These are phyloP conservation scores for Myrmecobius fasciatus DNA, from an alignment of 2,113 vertebrate species.

Conservation along the genomic window DNA sequence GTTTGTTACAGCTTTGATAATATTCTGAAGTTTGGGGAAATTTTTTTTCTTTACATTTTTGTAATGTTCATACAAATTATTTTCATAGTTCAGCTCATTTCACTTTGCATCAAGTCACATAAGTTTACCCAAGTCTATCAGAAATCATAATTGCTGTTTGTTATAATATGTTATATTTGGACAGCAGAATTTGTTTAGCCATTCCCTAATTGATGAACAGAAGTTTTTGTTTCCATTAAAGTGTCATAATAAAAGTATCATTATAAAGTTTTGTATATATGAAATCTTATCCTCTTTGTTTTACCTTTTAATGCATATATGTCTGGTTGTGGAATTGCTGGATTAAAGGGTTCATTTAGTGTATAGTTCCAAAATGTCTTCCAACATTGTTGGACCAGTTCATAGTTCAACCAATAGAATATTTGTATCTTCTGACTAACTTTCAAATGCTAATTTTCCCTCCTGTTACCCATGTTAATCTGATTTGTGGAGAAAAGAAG, in stretches of 20 bases:
- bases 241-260: background rate
- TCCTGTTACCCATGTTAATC: background rate
- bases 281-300: background rate
- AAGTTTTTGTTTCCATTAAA: background rate
- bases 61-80: background rate
- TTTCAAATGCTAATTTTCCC: background rate
- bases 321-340: background rate
- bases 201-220: background rate
- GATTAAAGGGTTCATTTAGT: background rate
- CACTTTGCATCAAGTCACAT: background rate
- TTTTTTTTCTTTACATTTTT: background rate
- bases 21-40: background rate
- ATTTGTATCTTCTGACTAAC: background rate
- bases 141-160: background rate
- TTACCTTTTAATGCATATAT: background rate
- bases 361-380: background rate
- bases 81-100: background rate
- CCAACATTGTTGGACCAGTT: background rate
- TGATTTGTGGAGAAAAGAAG: background rate
- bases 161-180: background rate
- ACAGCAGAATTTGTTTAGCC: background rate
- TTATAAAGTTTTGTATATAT: background rate
- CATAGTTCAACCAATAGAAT: background rate
- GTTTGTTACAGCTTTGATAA: background rate
- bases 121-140: background rate